Base-by-base conservation (phyloP, 1,140 invertebrate species). In the Microplitis demolitor region DNA sequence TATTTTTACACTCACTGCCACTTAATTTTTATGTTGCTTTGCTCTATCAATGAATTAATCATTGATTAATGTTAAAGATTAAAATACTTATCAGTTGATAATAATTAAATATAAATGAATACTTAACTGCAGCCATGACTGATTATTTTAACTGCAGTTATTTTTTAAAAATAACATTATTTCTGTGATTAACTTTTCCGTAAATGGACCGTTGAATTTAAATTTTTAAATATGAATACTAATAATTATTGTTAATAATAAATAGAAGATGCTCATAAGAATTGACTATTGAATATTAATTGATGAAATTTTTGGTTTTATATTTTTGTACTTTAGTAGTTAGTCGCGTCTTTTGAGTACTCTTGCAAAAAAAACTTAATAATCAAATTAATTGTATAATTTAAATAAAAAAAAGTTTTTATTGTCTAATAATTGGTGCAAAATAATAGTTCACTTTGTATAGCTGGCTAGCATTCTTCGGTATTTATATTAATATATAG, bases 271-370 rank as follows among this genome's bases (percentile, higher is more conserved):
- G 58, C 58, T 60, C 58, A 60, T 34, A 11, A 24, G 24, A 60
- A 24, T 60, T 34, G 58, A 60, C 58, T 60, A 13, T 34, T 9
- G 11, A 9, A 56, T 6, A 33, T 9, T 51, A 37, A 56, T 74
- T 60, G 35, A 69, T 64, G 69, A 66, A 71, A 62, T 69, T 74
- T 68, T 78, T 78, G 51, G 73, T 83, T 84, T 84, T 83, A 82
- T 84, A 83, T 80, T 83, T 84, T 83, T 84, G 78, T 84, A 84
- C 82, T 75, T 74, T 83, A 80, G 73, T 78, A 71, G 79, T 76
- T 82, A 76, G 79, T 83, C 82, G 83, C 83, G 82, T 81, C 83
- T 84, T 84, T 80, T 80, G 9, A 63, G 61, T 63, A 35, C 34
- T n/a, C 13, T n/a, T 37, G 37, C 8, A 37, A 63, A 37, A 37